Evolutionary conservation across 2,888 invertebrate genomes (phyloP).

Genomic region (Ctena decussata): DNA sequence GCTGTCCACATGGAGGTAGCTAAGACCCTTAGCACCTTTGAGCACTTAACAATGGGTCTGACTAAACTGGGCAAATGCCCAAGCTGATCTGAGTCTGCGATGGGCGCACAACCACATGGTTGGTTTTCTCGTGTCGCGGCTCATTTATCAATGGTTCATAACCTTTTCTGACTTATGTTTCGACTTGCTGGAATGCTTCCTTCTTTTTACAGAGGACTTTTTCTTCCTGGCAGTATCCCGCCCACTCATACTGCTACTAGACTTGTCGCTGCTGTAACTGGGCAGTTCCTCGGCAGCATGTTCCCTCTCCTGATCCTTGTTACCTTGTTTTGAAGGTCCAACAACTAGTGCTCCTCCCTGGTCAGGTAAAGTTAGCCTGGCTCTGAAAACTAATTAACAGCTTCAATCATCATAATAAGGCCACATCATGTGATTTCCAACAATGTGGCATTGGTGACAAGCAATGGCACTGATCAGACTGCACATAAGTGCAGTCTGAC

Average conservation of each 20-base stretch:
- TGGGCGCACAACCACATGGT: too few species aligned
- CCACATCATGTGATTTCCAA: too few species aligned
- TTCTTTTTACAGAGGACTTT: slow-evolving; percentile 15
- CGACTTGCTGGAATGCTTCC: slow-evolving; percentile 1
- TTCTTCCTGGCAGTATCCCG: not conserved
- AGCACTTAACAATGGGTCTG: too few species aligned
- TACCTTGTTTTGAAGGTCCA: slow-evolving; percentile 23
- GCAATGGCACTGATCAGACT: too few species aligned
- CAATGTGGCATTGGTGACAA: too few species aligned
- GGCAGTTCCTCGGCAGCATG: not conserved
- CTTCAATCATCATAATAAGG: too few species aligned
- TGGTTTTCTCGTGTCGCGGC: too few species aligned
- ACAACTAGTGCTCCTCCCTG: slow-evolving; percentile 70
- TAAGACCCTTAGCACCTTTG: too few species aligned
- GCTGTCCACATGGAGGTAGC: too few species aligned
- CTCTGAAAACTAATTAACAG: slow-evolving; percentile 72
- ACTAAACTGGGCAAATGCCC: too few species aligned
- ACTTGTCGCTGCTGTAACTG: not conserved
- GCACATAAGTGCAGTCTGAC: too few species aligned
- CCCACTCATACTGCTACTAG: slow-evolving; percentile 14
- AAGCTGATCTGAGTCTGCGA: too few species aligned
- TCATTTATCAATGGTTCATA: not conserved
- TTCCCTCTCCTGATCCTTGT: not conserved
- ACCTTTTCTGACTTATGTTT: slow-evolving; percentile 20
- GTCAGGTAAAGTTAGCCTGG: slow-evolving; percentile 55